These are phyloP conservation scores for Hippocampus comes DNA, from an alignment of 2,113 vertebrate species.

Conservation along the genomic window DNA sequence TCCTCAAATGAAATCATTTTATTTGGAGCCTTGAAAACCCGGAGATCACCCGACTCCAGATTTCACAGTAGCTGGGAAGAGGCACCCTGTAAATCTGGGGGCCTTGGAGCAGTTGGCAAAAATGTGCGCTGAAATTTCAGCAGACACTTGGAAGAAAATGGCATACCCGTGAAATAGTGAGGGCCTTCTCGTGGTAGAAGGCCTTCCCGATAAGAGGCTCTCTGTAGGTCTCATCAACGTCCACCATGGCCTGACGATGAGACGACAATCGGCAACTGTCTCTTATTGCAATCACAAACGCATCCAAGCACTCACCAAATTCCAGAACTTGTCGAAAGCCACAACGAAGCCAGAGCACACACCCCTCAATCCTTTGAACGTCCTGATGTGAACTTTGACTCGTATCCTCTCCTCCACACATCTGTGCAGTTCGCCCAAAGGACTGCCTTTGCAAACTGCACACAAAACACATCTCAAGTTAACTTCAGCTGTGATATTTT, in stretches of 20 bases:
- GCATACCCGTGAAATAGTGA: slow-evolving; percentile 85
- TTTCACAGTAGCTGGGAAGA: no score
- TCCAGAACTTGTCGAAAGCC: slow-evolving; percentile 99
- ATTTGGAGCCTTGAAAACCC: no score
- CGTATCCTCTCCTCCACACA: slow-evolving; percentile 86
- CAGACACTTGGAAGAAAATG: no score
- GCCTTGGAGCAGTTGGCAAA: no score
- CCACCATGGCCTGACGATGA: slow-evolving; percentile 84
- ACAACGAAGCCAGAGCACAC: slow-evolving; percentile 93
- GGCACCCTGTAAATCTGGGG: no score
- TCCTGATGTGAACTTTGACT: slow-evolving; percentile 92
- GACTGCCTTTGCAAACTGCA: slow-evolving; percentile 87
- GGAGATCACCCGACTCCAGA: no score
- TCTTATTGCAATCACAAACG: neutral
- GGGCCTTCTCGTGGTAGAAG: slow-evolving; percentile 85
- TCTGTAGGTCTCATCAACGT: slow-evolving; percentile 95
- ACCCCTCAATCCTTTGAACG: slow-evolving; percentile 93
- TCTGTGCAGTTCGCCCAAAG: slow-evolving; percentile 86
- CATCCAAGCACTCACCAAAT: slow-evolving; percentile 79
- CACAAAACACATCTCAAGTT: neutral
- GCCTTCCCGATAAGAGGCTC: slow-evolving; percentile 90
- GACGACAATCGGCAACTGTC: neutral
- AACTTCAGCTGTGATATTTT: neutral
- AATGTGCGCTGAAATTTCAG: no score
- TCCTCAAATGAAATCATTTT: no score